Percentiles rank a stretch among this genome's conserved stretches.
Conservation (phyloP, 1,140 invertebrate genomes). For the Gonatopus flavifemur region DNA sequence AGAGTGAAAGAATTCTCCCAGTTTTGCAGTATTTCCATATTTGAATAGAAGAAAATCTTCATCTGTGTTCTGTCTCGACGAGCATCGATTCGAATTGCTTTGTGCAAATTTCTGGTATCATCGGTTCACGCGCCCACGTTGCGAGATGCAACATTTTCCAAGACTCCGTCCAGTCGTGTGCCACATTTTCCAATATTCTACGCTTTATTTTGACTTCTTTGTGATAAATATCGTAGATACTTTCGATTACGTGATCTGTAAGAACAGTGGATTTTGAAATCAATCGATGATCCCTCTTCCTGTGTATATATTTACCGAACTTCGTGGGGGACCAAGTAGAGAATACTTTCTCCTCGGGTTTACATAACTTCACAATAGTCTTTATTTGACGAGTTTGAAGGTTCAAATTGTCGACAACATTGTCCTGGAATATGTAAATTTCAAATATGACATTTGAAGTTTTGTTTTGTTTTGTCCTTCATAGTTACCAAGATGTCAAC, state of each 20-base stretch:
- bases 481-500: constrained; percentile 33
- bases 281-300: no score
- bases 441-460: background rate
- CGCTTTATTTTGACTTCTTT: constrained; percentile 34
- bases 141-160: constrained; percentile 41
- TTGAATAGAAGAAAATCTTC: background rate
- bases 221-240: constrained; percentile 33
- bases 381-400: constrained; percentile 29
- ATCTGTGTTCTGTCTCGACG: constrained; percentile 39
- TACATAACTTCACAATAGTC: background rate
- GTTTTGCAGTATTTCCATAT: background rate
- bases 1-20: background rate
- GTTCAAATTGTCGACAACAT: constrained; percentile 32
- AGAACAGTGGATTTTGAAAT: no score
- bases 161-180: constrained; percentile 33
- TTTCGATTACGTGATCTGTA: constrained; percentile 30
- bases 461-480: background rate
- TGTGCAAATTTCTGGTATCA: constrained; percentile 28
- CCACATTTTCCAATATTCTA: constrained; percentile 39
- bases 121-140: constrained; percentile 41
- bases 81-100: constrained; percentile 38
- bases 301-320: constrained; percentile 32
- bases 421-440: constrained; percentile 27
- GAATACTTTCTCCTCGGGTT: constrained; percentile 29
- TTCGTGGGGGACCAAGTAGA: constrained; percentile 33